Evolutionary conservation across 2,113 vertebrate genomes (phyloP).

Genomic region (Chaetodon trifascialis): DNA sequence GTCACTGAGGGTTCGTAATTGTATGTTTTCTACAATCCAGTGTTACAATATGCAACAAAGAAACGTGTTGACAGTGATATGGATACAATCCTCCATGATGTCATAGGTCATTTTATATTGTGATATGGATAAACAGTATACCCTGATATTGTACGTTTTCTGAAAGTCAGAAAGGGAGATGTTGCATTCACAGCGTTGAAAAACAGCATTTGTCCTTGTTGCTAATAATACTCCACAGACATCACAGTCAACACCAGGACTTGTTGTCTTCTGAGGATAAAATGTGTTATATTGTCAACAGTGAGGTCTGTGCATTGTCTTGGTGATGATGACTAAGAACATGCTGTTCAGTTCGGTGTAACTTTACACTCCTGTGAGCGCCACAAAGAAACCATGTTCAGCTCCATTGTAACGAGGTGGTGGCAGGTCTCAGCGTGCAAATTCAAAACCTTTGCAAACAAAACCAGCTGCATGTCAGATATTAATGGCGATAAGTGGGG

Average conservation of each 20-base stretch:
- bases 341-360: neutral
- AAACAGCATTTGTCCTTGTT: neutral
- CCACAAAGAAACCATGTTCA: neutral
- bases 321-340: neutral
- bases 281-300: neutral
- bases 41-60: neutral
- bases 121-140: neutral
- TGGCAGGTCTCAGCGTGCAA: neutral
- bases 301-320: neutral
- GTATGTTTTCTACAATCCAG: neutral
- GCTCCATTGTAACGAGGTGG: neutral
- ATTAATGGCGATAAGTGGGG: too few species aligned
- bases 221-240: neutral
- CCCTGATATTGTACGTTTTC: neutral
- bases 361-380: neutral
- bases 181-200: neutral
- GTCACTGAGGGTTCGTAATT: neutral
- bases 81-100: neutral
- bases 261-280: neutral
- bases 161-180: too few species aligned
- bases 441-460: too few species aligned
- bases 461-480: too few species aligned
- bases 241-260: neutral
- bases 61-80: neutral
- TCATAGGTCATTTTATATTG: neutral